Evolutionary conservation across 2,888 invertebrate species (phyloP).

Genomic region (Pogonocherus hispidulus): DNA sequence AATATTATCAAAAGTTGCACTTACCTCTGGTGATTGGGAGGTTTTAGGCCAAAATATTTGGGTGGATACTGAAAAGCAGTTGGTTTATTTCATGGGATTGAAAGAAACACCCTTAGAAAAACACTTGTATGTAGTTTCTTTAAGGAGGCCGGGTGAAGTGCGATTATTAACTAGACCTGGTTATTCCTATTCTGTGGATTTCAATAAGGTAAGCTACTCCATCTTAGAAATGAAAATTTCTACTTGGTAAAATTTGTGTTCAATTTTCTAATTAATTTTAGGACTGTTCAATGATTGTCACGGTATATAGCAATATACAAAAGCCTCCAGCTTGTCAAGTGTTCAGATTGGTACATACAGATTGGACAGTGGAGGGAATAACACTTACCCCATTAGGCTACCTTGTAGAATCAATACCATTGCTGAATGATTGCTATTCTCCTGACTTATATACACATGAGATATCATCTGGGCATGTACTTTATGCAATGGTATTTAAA

Average conservation of each 20-base stretch:
- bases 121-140: slow-evolving; percentile 89
- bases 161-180: slow-evolving; percentile 85
- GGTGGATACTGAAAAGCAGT: slow-evolving; percentile 83
- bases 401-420: slow-evolving; percentile 74
- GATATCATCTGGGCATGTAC: slow-evolving; percentile 76
- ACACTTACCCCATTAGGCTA: slow-evolving; percentile 79
- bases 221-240: too few relatives aligned
- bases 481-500: slow-evolving; percentile 93
- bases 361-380: slow-evolving; percentile 79
- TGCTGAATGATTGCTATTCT: slow-evolving; percentile 73
- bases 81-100: slow-evolving; percentile 93
- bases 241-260: too few relatives aligned
- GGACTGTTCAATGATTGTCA: slow-evolving; percentile 85
- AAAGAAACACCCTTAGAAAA: slow-evolving; percentile 93
- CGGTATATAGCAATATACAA: slow-evolving; percentile 87
- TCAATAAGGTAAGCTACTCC: slow-evolving; percentile 76
- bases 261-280: slow-evolving; percentile 63
- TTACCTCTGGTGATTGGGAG: slow-evolving; percentile 96
- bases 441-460: slow-evolving; percentile 82
- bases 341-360: slow-evolving; percentile 77
- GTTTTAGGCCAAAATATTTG: slow-evolving; percentile 88
- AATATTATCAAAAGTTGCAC: slow-evolving; percentile 78
- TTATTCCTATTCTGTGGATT: slow-evolving; percentile 87
- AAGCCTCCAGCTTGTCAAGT: slow-evolving; percentile 85
- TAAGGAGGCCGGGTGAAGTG: slow-evolving; percentile 80